Evolutionary conservation across 1,140 invertebrate genomes (phyloP), one percentile per base, ranked within the genome.

Genomic region (Lepidostoma basale): DNA sequence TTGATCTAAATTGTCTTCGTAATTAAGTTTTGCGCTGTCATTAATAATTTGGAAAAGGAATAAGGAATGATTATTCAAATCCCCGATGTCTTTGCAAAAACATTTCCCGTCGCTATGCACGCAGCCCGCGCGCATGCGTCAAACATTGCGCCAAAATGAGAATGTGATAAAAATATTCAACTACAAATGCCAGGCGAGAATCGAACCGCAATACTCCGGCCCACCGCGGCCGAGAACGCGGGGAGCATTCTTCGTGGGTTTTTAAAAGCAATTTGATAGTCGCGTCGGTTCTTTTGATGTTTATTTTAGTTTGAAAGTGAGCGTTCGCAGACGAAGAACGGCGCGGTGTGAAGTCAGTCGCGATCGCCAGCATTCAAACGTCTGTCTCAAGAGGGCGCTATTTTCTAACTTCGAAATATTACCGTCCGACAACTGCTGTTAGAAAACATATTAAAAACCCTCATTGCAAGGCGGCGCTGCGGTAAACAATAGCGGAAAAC

Each of bases 131-230:
- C 45, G 45, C 45, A 49, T 12, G 45, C 45, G 45, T n/a, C 45
- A 49, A 23, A 49, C 45, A 49, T 49, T 49, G 45, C 45, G 45
- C 45, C 45, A 49, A 49, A n/a, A 49, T 23, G 45, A 18, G 23
- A 49, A 23, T 23, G 45, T n/a, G 45, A 49, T 23, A 12, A 5
- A 23, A 49, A 49, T 23, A 49, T 23, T 8, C 2, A 18, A 12
- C 45, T 49, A 23, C 8, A 23, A 49, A 26, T 12, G 45, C 25
- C 23, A 49, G 25, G 25, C 22, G 25, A 5, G n/a, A 49, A 49
- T 22, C 3, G 10, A 49, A 49, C 14, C 33, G 33, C 33, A n/a
- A 1, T n/a, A n/a, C 33, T 9, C 1, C 33, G 2, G 33, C 33
- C 33, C 25, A 3, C 6, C 45, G 14, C 45, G 4, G 22, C 23